phyloP scores from a whole-genome alignment of 1,140 invertebrate genomes.

The Solenopsis invicta region DNA sequence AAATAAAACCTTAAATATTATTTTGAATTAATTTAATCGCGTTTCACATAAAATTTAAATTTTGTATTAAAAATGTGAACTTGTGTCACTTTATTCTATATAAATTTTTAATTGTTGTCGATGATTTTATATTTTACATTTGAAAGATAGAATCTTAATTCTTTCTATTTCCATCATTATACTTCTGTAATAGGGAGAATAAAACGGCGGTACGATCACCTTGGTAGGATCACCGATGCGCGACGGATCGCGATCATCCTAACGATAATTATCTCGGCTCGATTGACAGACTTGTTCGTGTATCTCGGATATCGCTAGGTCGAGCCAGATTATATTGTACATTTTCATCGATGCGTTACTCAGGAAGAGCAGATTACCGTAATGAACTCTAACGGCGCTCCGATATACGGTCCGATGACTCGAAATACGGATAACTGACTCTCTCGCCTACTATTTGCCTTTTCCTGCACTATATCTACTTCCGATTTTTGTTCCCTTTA shows the following conservation, averaged over 20 bases:
- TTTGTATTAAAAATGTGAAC: neutral
- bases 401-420: conserved; percentile 78
- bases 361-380: conserved; percentile 83
- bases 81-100: neutral
- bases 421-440: conserved; percentile 77
- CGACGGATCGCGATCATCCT: conserved; percentile 58
- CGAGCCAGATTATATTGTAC: conserved; percentile 82
- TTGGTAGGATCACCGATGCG: neutral
- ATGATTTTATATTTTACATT: neutral
- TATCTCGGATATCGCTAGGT: conserved; percentile 63
- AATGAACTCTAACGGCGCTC: conserved; percentile 81
- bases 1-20: neutral
- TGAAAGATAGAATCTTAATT: neutral
- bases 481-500: conserved; percentile 33
- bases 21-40: neutral
- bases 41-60: neutral
- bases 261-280: conserved; percentile 78
- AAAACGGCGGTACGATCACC: neutral
- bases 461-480: conserved; percentile 1
- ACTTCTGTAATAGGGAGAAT: neutral
- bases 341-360: conserved; percentile 83
- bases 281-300: conserved; percentile 67
- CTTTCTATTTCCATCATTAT: neutral
- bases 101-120: neutral
- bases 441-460: conserved; percentile 22